A percentile compares a stretch with the other conserved stretches of the same genome.
Evolutionary conservation across 2,113 vertebrate species (phyloP).

Genomic region (Brachyhypopomus gauderio): DNA sequence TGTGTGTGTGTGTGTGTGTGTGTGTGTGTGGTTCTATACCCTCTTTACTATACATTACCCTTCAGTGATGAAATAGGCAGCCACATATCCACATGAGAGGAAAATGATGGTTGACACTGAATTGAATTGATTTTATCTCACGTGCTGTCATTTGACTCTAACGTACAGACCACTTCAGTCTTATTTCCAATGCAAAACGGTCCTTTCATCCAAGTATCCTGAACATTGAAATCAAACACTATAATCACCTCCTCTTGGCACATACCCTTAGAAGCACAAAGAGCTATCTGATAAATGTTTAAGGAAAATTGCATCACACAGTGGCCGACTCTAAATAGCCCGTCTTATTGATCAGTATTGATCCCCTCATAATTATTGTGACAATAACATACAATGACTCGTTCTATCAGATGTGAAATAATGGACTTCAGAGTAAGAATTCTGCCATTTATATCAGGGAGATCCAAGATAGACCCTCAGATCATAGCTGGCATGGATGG

Average conservation of each 20-base stretch:
- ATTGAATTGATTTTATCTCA: conserved; percentile 56
- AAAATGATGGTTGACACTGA: conserved; percentile 35
- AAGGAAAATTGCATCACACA: conserved; percentile 38
- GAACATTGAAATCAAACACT: conserved; percentile 51
- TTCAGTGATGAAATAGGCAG: conserved; percentile 15
- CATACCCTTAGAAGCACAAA: conserved; percentile 19
- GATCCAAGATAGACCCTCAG: background rate
- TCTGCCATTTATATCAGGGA: conserved; percentile 4
- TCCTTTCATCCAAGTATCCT: conserved; percentile 19
- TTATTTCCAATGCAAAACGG: conserved; percentile 33
- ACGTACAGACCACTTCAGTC: conserved; percentile 40
- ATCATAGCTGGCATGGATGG: background rate
- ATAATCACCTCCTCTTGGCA: conserved; percentile 31
- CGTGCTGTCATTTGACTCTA: conserved; percentile 27
- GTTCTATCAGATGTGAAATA: conserved; percentile 20
- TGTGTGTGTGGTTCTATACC: conserved; percentile 40
- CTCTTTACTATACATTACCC: background rate
- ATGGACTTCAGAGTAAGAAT: background rate
- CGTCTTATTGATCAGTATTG: conserved; percentile 35
- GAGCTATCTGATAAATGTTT: conserved; percentile 1
- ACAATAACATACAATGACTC: conserved; percentile 43
- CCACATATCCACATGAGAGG: background rate
- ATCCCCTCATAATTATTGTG: conserved; percentile 27
- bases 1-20: conserved; percentile 24
- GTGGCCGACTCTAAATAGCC: conserved; percentile 27